phyloP scores from a whole-genome alignment of 2,888 invertebrate genomes.

The Sinopyrophorus schimmeli region DNA sequence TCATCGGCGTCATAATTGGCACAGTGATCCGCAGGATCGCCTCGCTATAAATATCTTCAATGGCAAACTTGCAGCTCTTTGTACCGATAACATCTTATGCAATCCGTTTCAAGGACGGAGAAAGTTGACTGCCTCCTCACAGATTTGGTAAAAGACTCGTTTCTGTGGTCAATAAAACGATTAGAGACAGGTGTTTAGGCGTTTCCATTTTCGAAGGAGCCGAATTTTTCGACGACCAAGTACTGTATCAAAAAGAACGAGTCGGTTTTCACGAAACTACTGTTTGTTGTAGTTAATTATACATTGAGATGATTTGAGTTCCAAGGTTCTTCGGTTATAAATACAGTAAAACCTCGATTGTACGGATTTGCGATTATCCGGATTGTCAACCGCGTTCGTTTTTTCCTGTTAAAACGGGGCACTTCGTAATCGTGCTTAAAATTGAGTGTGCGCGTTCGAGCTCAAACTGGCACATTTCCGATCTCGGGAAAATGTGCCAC shows the following conservation, averaged over 20 bases:
- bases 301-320: conserved; percentile 43
- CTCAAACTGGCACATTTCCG: no score
- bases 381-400: no score
- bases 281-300: conserved; percentile 49
- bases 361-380: no score
- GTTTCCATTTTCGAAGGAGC: no score
- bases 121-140: conserved; percentile 43
- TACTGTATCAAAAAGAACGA: no score
- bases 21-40: conserved; percentile 45
- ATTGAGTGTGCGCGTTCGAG: no score
- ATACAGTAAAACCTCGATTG: no score
- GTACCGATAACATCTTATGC: conserved; percentile 46
- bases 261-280: no score
- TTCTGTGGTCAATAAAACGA: conserved; percentile 7
- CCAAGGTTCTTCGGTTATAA: conserved; percentile 40
- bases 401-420: no score
- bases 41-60: conserved; percentile 45
- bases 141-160: conserved; percentile 12
- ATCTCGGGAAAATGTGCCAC: no score
- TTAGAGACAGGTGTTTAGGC: conserved; percentile 4
- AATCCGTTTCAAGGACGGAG: conserved; percentile 50
- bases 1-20: conserved; percentile 34
- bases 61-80: conserved; percentile 38
- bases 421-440: no score
- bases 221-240: no score